Evolutionary conservation across 2,797 vertebrate genomes (phyloP).

Genomic region (Phoxinus dragarum): DNA sequence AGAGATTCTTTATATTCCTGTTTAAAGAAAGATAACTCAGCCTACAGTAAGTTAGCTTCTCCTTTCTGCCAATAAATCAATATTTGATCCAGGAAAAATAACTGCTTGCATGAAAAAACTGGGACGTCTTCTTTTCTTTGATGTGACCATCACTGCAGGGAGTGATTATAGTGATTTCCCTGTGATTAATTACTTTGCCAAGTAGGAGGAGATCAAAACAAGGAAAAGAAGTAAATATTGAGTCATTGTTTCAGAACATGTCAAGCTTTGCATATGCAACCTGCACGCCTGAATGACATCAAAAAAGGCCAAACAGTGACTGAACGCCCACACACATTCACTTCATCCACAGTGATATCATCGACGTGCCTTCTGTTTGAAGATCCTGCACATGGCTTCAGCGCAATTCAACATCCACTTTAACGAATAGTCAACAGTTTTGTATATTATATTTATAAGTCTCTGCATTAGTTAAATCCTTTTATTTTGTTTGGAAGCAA

Average conservation of each 20-base stretch:
- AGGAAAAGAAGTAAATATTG: conserved; percentile 40
- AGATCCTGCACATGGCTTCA: conserved; percentile 8
- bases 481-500: conserved; percentile 5
- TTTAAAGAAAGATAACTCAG: background rate
- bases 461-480: conserved; percentile 44
- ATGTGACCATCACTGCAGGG: conserved; percentile 26
- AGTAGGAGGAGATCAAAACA: conserved; percentile 37
- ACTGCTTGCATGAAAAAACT: background rate
- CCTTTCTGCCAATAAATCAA: conserved; percentile 14
- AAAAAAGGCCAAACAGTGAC: conserved; percentile 18
- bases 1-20: background rate
- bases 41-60: conserved; percentile 12
- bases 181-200: conserved; percentile 2
- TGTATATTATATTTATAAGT: conserved; percentile 52
- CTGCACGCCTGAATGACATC: conserved; percentile 31
- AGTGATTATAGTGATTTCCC: conserved; percentile 25
- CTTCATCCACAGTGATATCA: conserved; percentile 24
- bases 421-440: conserved; percentile 41
- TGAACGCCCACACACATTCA: background rate
- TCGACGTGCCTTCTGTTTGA: background rate
- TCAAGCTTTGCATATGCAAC: conserved; percentile 39
- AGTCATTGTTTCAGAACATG: conserved; percentile 53
- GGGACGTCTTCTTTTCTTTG: conserved; percentile 3
- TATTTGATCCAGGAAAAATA: background rate
- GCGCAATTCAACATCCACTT: background rate